phyloP scores from a whole-genome alignment of 1,140 invertebrate species.

The Anastrepha obliqua region DNA sequence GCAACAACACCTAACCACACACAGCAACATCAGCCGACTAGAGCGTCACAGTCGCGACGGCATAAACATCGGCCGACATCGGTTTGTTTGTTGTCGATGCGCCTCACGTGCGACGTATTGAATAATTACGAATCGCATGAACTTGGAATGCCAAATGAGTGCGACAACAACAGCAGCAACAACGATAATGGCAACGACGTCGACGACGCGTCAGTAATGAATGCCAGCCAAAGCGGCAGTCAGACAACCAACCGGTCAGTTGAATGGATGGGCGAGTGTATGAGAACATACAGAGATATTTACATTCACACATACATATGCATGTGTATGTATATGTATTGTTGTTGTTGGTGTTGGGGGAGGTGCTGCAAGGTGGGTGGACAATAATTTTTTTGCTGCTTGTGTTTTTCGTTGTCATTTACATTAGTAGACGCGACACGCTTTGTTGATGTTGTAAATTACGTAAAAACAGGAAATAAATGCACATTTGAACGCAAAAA shows the following conservation, averaged over 20 bases:
- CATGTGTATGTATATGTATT: no score
- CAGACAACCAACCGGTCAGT: conserved; percentile 37
- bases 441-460: conserved; percentile 48
- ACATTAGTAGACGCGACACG: conserved; percentile 45
- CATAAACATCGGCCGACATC: background rate
- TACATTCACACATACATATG: background rate
- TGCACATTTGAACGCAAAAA: conserved; percentile 34
- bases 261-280: background rate
- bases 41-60: conserved; percentile 11
- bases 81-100: conserved; percentile 50
- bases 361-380: conserved; percentile 47
- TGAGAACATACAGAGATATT: background rate
- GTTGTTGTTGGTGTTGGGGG: background rate
- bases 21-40: background rate
- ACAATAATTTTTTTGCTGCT: background rate
- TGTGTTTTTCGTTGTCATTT: conserved; percentile 31
- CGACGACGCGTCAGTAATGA: conserved; percentile 36
- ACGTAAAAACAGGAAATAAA: conserved; percentile 51
- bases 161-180: conserved; percentile 35
- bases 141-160: conserved; percentile 53
- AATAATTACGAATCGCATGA: conserved; percentile 53
- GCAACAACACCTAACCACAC: conserved; percentile 2
- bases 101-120: conserved; percentile 52
- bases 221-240: conserved; percentile 39
- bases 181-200: background rate